Evolutionary conservation across 2,113 vertebrate species (phyloP).

Genomic region (Nerophis lumbriciformis): DNA sequence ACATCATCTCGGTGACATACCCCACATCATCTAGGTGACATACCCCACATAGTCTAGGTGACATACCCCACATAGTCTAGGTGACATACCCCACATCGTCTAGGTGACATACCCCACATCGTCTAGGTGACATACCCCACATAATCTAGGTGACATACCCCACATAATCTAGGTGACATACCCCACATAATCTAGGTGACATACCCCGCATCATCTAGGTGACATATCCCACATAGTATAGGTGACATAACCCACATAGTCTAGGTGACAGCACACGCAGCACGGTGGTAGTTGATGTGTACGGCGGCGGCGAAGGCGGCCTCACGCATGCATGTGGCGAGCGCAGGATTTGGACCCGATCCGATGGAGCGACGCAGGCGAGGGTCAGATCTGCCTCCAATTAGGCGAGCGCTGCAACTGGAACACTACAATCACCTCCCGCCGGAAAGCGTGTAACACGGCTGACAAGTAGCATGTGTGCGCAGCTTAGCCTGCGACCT

Average conservation of each 20-base stretch:
- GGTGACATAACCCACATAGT: conserved; percentile 10
- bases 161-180: too few relatives aligned
- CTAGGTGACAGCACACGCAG: conserved; percentile 51
- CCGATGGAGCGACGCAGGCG: conserved; percentile 43
- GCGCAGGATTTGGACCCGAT: conserved; percentile 63
- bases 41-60: too few relatives aligned
- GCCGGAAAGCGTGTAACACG: conserved; percentile 40
- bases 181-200: too few relatives aligned
- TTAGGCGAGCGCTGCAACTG: conserved; percentile 66
- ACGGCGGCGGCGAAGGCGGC: conserved; percentile 44
- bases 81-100: too few relatives aligned
- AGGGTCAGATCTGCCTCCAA: conserved; percentile 66
- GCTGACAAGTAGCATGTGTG: conserved; percentile 33
- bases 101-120: too few relatives aligned
- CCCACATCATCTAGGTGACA: too few relatives aligned
- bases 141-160: too few relatives aligned
- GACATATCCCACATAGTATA: too few relatives aligned
- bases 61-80: too few relatives aligned
- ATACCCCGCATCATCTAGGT: too few relatives aligned
- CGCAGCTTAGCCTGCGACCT: conserved; percentile 42
- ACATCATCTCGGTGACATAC: too few relatives aligned
- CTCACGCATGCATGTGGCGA: conserved; percentile 67
- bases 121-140: too few relatives aligned
- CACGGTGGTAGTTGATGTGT: conserved; percentile 61
- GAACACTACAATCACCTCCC: conserved; percentile 64